These are phyloP conservation scores for Nemapogon koenigi DNA, from an alignment of 2,888 invertebrate genomes.

Conservation along the genomic window DNA sequence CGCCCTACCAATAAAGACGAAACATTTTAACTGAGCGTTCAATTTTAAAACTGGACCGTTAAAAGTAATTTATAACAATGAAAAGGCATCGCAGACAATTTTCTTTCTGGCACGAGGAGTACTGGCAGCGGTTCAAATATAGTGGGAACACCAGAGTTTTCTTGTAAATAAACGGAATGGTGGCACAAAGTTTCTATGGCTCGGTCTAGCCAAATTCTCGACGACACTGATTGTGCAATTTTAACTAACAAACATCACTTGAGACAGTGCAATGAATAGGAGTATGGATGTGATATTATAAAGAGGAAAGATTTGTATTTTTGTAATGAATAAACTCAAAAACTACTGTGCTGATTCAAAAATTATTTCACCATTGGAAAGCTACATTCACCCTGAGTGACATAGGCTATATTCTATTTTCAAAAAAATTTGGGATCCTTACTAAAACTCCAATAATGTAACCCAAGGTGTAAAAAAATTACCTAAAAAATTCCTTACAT, in stretches of 20 bases:
- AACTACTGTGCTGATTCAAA: too few relatives aligned
- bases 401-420: too few relatives aligned
- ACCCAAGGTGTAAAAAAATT: too few relatives aligned
- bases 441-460: too few relatives aligned
- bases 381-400: too few relatives aligned
- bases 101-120: conserved; percentile 6
- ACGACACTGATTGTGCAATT: conserved; percentile 12
- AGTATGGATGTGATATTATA: too few relatives aligned
- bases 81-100: conserved; percentile 10
- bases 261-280: conserved; percentile 1
- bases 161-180: conserved; percentile 18
- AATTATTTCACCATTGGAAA: too few relatives aligned
- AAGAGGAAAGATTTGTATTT: too few relatives aligned
- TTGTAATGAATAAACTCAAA: too few relatives aligned
- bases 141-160: conserved; percentile 14
- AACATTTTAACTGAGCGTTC: conserved; percentile 2
- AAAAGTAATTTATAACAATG: conserved; percentile 11
- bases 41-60: conserved; percentile 7
- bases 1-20: conserved; percentile 1
- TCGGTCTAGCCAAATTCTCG: conserved; percentile 13
- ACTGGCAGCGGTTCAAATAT: conserved; percentile 19
- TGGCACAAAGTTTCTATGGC: conserved; percentile 13
- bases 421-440: too few relatives aligned
- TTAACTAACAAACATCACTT: conserved; percentile 4
- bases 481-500: too few relatives aligned